phyloP scores from a whole-genome alignment of 2,113 vertebrate species.

The Seriola aureovittata region DNA sequence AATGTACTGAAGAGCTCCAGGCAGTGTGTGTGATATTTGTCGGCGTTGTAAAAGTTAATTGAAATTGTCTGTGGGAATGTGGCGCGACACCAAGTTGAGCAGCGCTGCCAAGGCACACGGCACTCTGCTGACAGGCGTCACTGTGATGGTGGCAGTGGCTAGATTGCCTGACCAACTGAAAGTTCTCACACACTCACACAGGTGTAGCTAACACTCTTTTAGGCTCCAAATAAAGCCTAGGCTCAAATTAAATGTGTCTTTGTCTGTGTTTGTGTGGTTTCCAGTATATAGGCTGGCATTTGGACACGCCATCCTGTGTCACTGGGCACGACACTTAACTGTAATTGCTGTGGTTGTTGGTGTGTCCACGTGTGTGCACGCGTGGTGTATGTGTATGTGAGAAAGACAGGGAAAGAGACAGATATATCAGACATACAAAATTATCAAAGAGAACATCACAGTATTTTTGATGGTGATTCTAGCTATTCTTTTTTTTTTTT shows the following conservation, averaged over 20 bases:
- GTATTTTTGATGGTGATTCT: not conserved
- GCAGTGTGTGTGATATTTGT: constrained; percentile 60
- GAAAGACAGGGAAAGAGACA: not conserved
- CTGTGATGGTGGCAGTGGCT: constrained; percentile 45
- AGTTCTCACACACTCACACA: constrained; percentile 25
- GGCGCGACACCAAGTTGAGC: constrained; percentile 59
- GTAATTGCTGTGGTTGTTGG: not conserved
- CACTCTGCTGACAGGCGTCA: constrained; percentile 61
- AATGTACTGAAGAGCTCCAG: constrained; percentile 28
- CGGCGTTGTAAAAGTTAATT: constrained; percentile 76
- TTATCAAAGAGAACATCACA: not conserved
- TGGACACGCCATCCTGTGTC: constrained; percentile 10
- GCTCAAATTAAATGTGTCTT: not conserved
- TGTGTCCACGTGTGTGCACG: too few relatives aligned
- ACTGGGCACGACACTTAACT: constrained; percentile 11
- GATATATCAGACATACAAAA: not conserved
- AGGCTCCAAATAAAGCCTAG: constrained; percentile 8
- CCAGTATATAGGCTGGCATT: not conserved
- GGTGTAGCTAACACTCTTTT: not conserved
- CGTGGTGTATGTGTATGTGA: not conserved
- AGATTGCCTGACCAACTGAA: constrained; percentile 59
- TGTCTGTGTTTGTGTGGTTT: fast-evolving
- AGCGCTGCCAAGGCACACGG: constrained; percentile 35
- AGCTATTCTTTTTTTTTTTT: not conserved
- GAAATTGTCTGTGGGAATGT: constrained; percentile 72